Percentiles rank a stretch among this genome's conserved stretches.
Evolutionary conservation across 2,113 vertebrate species (phyloP).

Genomic region (Platycercus adscitus): DNA sequence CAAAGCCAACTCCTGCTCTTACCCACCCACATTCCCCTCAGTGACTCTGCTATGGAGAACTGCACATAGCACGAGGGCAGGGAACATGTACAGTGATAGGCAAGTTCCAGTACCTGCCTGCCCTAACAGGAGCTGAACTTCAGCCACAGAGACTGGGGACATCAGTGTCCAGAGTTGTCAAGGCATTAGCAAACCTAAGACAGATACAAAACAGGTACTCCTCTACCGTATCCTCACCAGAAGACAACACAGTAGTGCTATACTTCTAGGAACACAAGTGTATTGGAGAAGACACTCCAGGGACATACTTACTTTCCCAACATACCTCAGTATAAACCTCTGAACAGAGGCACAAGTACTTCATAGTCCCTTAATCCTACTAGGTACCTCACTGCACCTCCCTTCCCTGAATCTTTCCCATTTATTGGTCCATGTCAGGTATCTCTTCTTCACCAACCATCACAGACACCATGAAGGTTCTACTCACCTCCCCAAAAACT

Average conservation of each 20-base stretch:
- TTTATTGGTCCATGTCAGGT: not conserved
- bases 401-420: not conserved
- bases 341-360: not conserved
- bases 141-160: accelerated
- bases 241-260: not conserved
- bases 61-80: no score
- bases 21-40: not conserved
- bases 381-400: not conserved
- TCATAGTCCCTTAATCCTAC: not conserved
- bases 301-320: not conserved
- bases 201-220: not conserved
- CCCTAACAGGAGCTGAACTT: not conserved
- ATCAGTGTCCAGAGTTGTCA: not conserved
- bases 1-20: not conserved
- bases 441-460: not conserved
- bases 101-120: not conserved
- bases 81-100: not conserved
- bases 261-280: not conserved
- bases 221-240: not conserved
- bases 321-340: not conserved
- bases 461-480: not conserved
- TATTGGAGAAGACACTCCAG: not conserved
- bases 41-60: not conserved
- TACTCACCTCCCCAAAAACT: conserved; percentile 93
- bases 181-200: not conserved